phyloP scores from a whole-genome alignment of 2,797 vertebrate species.

The Rousettus madagascariensis region DNA sequence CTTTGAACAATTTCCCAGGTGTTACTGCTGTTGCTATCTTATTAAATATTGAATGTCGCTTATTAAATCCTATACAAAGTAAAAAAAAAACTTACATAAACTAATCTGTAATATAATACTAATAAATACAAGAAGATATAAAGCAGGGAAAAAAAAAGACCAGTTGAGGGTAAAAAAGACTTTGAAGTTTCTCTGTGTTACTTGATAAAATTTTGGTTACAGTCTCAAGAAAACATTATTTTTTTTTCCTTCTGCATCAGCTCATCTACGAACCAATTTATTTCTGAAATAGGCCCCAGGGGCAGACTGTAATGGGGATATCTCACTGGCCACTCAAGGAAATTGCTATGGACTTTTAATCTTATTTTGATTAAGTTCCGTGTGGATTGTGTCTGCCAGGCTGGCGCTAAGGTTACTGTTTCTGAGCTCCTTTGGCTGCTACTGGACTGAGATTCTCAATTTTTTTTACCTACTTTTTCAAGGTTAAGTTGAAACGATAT shows the following conservation, averaged over 20 bases:
- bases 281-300: conserved; percentile 76
- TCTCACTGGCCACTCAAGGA: conserved; percentile 77
- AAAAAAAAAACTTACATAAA: not conserved
- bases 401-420: conserved; percentile 66
- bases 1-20: not conserved
- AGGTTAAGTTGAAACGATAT: conserved; percentile 71
- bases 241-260: conserved; percentile 53
- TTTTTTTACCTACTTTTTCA: conserved; percentile 49
- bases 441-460: conserved; percentile 18
- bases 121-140: not conserved
- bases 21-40: not conserved
- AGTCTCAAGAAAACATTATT: conserved; percentile 70
- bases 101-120: not conserved
- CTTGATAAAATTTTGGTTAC: conserved; percentile 53
- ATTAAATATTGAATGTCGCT: conserved; percentile 9
- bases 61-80: not conserved
- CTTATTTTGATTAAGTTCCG: conserved; percentile 80
- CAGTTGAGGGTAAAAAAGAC: not conserved
- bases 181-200: not conserved
- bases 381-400: conserved; percentile 75
- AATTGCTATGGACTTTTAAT: conserved; percentile 82
- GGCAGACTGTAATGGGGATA: conserved; percentile 59
- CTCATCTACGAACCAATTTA: conserved; percentile 77
- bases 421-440: conserved; percentile 54
- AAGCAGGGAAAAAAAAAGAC: not conserved